Evolutionary conservation across 2,113 vertebrate species (phyloP).

Genomic region (Pollimyrus isidori): DNA sequence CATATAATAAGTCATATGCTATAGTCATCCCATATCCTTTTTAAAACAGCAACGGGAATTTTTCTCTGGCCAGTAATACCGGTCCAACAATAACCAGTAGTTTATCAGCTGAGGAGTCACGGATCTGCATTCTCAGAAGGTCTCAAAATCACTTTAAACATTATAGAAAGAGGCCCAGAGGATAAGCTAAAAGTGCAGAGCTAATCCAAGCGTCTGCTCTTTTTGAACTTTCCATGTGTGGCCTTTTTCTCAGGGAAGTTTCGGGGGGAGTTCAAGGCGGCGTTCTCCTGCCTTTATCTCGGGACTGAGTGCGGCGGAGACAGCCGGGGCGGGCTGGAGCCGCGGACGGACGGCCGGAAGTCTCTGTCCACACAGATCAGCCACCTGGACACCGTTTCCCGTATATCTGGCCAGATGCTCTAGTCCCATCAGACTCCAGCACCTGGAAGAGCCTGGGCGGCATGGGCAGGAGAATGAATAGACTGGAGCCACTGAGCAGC

Average conservation of each 20-base stretch:
- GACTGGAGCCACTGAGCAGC: neutral
- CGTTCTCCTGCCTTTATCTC: constrained; percentile 78
- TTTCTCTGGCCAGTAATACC: neutral
- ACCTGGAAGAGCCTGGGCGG: neutral
- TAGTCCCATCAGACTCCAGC: constrained; percentile 38
- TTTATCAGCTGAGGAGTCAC: neutral
- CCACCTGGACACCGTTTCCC: constrained; percentile 77
- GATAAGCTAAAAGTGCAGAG: neutral
- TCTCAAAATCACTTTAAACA: neutral
- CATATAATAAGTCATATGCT: neutral
- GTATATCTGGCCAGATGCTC: constrained; percentile 79
- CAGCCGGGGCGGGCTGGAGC: constrained; percentile 56
- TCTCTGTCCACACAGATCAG: constrained; percentile 85
- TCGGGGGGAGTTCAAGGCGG: constrained; percentile 91
- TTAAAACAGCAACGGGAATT: neutral
- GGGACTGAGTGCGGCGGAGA: constrained; percentile 49
- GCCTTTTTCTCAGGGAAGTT: constrained; percentile 75
- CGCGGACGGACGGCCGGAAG: constrained; percentile 82
- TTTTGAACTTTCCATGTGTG: neutral
- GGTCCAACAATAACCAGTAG: neutral
- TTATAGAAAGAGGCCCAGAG: neutral
- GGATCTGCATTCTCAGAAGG: neutral
- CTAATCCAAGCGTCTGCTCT: neutral
- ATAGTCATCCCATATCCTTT: neutral
- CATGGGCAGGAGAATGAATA: neutral